Evolutionary conservation across 2,888 invertebrate genomes (phyloP), one percentile per base, ranked within the genome.

Genomic region (Phalangium opilio): DNA sequence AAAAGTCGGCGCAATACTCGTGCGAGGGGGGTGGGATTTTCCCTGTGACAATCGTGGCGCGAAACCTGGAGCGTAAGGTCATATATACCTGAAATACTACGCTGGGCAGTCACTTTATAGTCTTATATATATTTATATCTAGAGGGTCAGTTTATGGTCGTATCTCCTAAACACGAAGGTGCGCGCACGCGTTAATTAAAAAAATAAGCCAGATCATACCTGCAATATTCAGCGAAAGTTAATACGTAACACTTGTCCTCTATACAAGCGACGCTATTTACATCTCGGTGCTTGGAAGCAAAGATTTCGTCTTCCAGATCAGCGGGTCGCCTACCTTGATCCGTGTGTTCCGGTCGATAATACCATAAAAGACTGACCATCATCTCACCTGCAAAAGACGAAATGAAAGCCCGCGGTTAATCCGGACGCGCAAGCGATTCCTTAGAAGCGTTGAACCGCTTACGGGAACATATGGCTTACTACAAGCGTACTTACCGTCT

Each of bases 361-460:
- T 91, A 95, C 95, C 95, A 95, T 56, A 93, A 73, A 51, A 95
- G 71, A 3, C 89, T 89, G 72, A 93, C 83, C 89, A 90, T 90
- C 89, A 93, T 91, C 70, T 93, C 91, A 50, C 86, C 91, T 89
- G 38, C 10, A 11, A 36, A 36, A 15, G 12, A 36, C 17, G 36
- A 11, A 17, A 11, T 36, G 4, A 36, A 36, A 7, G 14, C 36
- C 17, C 5, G 3, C 36, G 34, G n/a, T 34, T 34, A 34, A 2
- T 12, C 11, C 12, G 34, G 34, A 34, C n/a, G 12, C n/a, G 34
- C n/a, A n/a, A 12, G 12, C n/a, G 34, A 34, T 12, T 11, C n/a
- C 11, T 34, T 34, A 34, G 34, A 12, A 34, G n/a, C 19, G 17
- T 38, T n/a, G 12, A 34, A 5, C 36, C n/a, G 14, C 38, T 10